Evolutionary conservation across 2,888 invertebrate species (phyloP).

Genomic region (Aethes cnicana): DNA sequence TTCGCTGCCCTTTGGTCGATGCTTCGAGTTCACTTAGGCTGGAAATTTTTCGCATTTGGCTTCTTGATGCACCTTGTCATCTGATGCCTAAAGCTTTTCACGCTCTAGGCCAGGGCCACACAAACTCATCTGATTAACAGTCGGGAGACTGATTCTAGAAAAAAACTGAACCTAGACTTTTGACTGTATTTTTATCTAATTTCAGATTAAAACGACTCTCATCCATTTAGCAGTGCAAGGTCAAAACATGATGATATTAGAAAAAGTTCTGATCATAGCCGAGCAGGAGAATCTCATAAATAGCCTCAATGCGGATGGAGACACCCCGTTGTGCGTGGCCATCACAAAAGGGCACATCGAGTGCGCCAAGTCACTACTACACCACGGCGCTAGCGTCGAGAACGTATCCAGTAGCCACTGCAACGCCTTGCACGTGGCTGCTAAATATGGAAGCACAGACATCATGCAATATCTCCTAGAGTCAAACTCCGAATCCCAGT

Average conservation of each 20-base stretch:
- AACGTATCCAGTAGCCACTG: conserved; percentile 4
- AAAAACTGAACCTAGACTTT: no score
- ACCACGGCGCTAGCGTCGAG: conserved; percentile 39
- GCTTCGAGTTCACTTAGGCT: no score
- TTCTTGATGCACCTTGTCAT: no score
- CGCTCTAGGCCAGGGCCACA: no score
- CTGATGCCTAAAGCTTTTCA: no score
- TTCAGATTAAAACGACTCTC: conserved; percentile 38
- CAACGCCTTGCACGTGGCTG: conserved; percentile 16
- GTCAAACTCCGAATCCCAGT: conserved; percentile 6
- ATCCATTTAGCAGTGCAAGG: conserved; percentile 51
- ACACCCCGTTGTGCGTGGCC: conserved; percentile 46
- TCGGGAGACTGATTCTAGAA: no score
- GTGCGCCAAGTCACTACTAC: conserved; percentile 43
- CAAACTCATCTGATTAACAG: no score
- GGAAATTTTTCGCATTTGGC: no score
- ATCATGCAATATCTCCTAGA: conserved; percentile 25
- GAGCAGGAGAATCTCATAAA: conserved; percentile 43
- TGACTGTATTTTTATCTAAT: not conserved
- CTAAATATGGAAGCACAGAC: conserved; percentile 11
- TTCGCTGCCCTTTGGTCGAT: no score
- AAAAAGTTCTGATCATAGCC: conserved; percentile 47
- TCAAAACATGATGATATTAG: conserved; percentile 45
- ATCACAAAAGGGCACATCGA: conserved; percentile 40
- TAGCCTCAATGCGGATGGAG: conserved; percentile 36